Percentiles rank a stretch among this genome's conserved stretches.
Evolutionary conservation across 2,113 vertebrate genomes (phyloP).

Genomic region (Aramus guarauna): DNA sequence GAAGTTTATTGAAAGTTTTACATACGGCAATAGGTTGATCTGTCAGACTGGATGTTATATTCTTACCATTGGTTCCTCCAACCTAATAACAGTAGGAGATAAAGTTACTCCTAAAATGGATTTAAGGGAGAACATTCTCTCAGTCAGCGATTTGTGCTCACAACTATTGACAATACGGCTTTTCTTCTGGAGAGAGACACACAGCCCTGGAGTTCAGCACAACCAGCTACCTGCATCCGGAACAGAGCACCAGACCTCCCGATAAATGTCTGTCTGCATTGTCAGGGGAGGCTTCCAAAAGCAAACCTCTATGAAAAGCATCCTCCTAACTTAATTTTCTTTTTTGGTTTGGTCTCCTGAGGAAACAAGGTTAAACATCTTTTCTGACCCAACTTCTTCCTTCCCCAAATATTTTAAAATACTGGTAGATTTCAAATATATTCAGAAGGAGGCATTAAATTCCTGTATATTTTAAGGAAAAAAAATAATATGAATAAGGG

Average conservation of each 20-base stretch:
- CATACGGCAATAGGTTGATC: slow-evolving; percentile 79
- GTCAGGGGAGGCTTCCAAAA: background rate
- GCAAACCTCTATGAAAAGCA: background rate
- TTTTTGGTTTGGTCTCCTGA: background rate
- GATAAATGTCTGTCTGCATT: background rate
- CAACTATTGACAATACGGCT: background rate
- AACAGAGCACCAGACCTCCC: background rate
- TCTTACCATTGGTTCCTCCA: slow-evolving; percentile 77
- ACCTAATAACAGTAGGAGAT: slow-evolving; percentile 78
- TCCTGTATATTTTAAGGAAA: background rate
- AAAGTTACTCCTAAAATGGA: slow-evolving; percentile 65
- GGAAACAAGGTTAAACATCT: background rate
- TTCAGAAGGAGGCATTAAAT: background rate
- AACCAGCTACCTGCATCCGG: background rate
- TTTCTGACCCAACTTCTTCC: background rate
- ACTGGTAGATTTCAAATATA: background rate
- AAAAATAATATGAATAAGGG: background rate
- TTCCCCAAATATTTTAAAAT: background rate
- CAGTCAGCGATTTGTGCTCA: background rate
- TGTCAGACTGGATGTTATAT: slow-evolving; percentile 74
- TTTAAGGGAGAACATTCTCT: background rate
- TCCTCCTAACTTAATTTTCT: background rate
- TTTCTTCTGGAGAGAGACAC: background rate
- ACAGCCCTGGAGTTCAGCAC: slow-evolving; percentile 14
- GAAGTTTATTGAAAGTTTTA: slow-evolving; percentile 69